Evolutionary conservation across 1,140 invertebrate genomes (phyloP), one percentile per base, ranked within the genome.

Genomic region (Aphis gossypii): DNA sequence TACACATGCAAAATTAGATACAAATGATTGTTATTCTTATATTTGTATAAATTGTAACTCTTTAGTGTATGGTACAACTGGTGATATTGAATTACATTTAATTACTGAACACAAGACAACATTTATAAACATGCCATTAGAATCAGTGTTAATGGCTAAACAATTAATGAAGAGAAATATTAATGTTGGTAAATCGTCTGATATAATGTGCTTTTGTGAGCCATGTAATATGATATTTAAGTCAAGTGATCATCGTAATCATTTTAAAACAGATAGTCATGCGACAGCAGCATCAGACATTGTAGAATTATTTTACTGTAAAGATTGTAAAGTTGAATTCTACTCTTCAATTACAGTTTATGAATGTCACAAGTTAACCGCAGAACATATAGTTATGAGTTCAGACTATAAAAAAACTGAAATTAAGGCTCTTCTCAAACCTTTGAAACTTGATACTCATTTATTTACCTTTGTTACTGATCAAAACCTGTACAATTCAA

Each of bases 221-320:
- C 92, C 92, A 84, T 93, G 92, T 54, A 86, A 86, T 30, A 86
- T 56, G 83, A 54, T 84, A 51, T 86, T 93, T 35, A 84, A 93
- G 18, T 51, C n/a, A 54, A 23, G 11, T 51, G 82, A 86, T n/a
- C 86, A 86, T 93, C 35, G 1, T 41, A 44, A 84, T 54, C 92
- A 93, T 54, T 93, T 93, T 44, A 93, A 86, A 41, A 44, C 92
- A 54, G 48, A 93, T 41, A 86, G 82, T 20, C 92, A 93, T 93
- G 11, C 46, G 54, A 86, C 35, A 51, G 25, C 84, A 14, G n/a
- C 92, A 54, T 93, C 82, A 84, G 92, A 93, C 51, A 18, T 44
- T 83, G 35, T 83, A 54, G 92, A 93, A 86, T 86, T 93, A 83
- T 93, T 93, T 93, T 93, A 93, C 21, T 93, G 92, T 23, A 48